Evolutionary conservation across 2,797 vertebrate species (phyloP).

Genomic region (Falco cherrug): DNA sequence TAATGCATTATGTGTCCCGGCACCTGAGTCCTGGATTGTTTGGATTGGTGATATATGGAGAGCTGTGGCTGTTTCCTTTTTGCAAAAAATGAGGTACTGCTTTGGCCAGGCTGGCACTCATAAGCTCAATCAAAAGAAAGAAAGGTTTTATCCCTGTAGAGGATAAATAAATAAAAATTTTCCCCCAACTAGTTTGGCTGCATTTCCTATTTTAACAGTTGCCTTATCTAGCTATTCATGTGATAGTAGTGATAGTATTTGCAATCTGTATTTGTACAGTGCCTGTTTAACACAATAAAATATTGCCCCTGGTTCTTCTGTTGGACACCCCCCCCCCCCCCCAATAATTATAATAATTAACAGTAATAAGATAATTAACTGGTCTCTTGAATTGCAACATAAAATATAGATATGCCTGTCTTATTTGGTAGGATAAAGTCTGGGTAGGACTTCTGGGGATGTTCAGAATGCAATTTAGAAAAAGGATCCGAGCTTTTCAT

Average conservation of each 20-base stretch:
- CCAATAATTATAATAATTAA: background rate
- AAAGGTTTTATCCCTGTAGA: background rate
- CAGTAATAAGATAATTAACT: background rate
- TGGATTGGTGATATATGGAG: background rate
- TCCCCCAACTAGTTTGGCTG: background rate
- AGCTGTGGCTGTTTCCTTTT: background rate
- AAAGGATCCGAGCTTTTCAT: background rate
- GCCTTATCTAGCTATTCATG: background rate
- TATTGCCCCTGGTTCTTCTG: background rate
- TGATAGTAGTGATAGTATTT: background rate
- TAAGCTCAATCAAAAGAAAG: background rate
- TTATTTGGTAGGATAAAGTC: background rate
- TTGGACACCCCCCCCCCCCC: rapidly evolving
- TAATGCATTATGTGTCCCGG: background rate
- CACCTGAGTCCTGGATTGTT: rapidly evolving
- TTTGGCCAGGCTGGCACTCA: background rate
- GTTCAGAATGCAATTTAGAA: background rate
- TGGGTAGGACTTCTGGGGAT: background rate
- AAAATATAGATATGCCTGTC: background rate
- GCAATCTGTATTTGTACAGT: background rate
- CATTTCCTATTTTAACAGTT: background rate
- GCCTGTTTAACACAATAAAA: background rate
- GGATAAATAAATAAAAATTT: background rate
- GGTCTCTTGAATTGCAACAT: background rate
- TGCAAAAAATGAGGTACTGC: background rate